Conservation (phyloP, 2,797 vertebrate species). For the Amazona ochrocephala region DNA sequence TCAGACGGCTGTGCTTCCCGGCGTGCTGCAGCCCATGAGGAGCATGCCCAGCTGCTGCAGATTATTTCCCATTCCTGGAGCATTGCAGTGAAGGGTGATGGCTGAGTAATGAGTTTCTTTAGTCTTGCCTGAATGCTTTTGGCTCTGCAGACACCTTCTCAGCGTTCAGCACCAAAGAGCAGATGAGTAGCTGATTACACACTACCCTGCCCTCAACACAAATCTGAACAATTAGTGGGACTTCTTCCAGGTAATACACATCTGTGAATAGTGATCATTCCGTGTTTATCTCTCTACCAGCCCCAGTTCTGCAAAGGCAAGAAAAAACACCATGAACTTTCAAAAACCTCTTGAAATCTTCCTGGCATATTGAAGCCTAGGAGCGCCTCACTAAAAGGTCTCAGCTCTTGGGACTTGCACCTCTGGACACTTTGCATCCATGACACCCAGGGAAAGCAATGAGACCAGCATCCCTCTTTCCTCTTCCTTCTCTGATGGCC, state of each 20-base stretch:
- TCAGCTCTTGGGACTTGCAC: not conserved
- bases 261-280: not conserved
- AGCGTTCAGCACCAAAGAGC: not conserved
- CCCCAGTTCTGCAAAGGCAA: not conserved
- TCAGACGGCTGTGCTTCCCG: not conserved
- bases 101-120: conserved; percentile 68
- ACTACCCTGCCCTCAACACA: conserved; percentile 6
- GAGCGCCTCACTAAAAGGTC: not conserved
- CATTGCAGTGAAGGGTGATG: not conserved
- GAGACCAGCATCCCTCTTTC: not conserved
- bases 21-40: not conserved
- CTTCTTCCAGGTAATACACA: not conserved
- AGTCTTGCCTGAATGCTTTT: conserved; percentile 60
- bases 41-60: not conserved
- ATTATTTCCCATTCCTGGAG: conserved; percentile 34
- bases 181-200: conserved; percentile 59
- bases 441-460: not conserved
- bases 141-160: conserved; percentile 5
- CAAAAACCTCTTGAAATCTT: conserved; percentile 4
- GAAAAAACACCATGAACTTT: not conserved
- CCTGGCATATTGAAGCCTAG: not conserved
- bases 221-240: conserved; percentile 7
- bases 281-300: not conserved
- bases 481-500: not conserved
- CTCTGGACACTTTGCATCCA: not conserved